A percentile compares a stretch with the other conserved stretches of the same genome.
These are phyloP conservation scores for Desmodus rotundus DNA, from an alignment of 2,113 vertebrate species.

Conservation along the genomic window DNA sequence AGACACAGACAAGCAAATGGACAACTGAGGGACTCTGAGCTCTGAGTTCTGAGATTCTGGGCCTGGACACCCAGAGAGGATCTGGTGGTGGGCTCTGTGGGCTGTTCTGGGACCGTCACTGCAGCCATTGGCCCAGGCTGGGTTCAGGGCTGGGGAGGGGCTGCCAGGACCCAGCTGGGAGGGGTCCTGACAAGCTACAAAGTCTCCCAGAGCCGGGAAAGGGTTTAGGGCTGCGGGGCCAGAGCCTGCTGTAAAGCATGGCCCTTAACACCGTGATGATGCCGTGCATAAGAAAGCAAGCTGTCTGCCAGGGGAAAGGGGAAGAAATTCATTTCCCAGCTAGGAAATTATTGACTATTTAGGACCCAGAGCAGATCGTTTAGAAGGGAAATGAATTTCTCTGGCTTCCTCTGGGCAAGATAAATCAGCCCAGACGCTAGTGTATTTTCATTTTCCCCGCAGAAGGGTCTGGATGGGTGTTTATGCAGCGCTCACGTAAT, in stretches of 20 bases:
- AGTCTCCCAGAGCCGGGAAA: background rate
- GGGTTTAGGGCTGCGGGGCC: background rate
- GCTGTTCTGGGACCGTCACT: background rate
- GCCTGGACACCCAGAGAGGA: background rate
- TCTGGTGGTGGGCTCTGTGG: background rate
- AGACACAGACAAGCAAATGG: background rate
- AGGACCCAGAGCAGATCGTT: conserved; percentile 62
- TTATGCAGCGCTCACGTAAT: background rate
- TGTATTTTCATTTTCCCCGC: conserved; percentile 10
- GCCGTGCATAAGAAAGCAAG: background rate
- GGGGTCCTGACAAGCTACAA: accelerated
- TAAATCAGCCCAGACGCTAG: conserved; percentile 60
- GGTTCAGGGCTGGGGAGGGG: background rate
- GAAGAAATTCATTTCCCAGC: conserved; percentile 53
- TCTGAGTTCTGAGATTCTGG: too few relatives aligned
- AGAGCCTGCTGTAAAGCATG: background rate
- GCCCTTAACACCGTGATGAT: background rate
- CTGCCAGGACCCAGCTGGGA: background rate
- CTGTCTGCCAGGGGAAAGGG: background rate
- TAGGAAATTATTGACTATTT: conserved; percentile 72
- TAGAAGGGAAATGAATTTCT: conserved; percentile 73
- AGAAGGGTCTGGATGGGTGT: conserved; percentile 4
- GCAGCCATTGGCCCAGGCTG: background rate
- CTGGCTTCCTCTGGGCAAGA: conserved; percentile 48
- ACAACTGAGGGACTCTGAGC: background rate